Percentiles rank a stretch among this genome's conserved stretches.
These are phyloP conservation scores for Rhombomys opimus DNA, from an alignment of 2,113 vertebrate genomes.

Conservation along the genomic window DNA sequence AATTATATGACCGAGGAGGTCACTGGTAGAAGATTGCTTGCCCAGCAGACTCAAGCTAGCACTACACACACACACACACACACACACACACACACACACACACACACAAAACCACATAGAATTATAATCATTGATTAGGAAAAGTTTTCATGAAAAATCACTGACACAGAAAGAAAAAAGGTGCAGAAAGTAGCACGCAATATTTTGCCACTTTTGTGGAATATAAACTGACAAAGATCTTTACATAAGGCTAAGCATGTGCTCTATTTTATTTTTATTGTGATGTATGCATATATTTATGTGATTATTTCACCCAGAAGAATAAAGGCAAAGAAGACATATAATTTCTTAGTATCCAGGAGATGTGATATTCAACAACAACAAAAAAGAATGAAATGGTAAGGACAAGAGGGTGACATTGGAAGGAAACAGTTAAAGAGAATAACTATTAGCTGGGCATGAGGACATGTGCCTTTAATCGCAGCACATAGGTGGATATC, in stretches of 20 bases:
- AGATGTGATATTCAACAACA: neutral
- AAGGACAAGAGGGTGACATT: neutral
- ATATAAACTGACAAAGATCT: neutral
- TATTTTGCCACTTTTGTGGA: neutral
- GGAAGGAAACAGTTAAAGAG: neutral
- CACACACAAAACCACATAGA: neutral
- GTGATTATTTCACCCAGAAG: neutral
- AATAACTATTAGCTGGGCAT: no score
- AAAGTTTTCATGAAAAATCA: conserved; percentile 4
- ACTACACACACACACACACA: neutral
- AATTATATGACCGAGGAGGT: neutral
- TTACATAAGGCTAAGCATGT: neutral
- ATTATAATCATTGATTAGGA: neutral
- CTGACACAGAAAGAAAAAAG: neutral
- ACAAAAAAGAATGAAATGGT: neutral
- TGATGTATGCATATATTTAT: neutral
- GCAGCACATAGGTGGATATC: no score
- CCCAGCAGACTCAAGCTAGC: neutral
- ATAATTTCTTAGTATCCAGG: neutral
- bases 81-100: no score
- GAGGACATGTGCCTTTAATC: no score
- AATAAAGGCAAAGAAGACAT: neutral
- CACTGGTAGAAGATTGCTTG: neutral
- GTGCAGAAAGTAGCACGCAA: neutral
- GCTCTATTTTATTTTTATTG: neutral